A percentile compares a stretch with the other conserved stretches of the same genome.
Evolutionary conservation across 2,113 vertebrate genomes (phyloP).

Genomic region (Erythrocercus mccallii): DNA sequence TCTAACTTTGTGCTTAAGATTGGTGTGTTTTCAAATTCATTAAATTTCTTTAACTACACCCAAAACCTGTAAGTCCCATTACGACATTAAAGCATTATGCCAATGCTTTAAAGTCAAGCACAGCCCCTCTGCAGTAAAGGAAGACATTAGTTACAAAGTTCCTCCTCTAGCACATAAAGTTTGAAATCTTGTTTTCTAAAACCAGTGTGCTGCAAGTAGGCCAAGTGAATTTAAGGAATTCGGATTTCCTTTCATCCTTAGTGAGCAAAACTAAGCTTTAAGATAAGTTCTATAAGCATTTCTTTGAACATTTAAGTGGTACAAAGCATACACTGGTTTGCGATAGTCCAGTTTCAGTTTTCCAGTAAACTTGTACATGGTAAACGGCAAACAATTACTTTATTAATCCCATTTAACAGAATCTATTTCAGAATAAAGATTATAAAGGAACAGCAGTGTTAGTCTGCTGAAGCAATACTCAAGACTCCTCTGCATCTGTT

Average conservation of each 20-base stretch:
- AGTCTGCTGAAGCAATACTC: neutral
- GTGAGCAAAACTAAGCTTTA: neutral
- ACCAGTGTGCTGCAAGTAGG: neutral
- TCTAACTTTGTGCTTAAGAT: neutral
- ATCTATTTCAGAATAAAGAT: neutral
- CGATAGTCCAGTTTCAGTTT: neutral
- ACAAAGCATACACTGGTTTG: neutral
- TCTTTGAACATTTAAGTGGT: neutral
- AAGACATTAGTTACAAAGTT: neutral
- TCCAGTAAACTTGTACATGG: neutral
- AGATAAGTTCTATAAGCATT: neutral
- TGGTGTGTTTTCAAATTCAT: neutral
- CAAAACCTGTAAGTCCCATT: neutral
- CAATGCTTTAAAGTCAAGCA: neutral
- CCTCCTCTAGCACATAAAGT: neutral
- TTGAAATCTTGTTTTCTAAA: neutral
- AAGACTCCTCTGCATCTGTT: neutral
- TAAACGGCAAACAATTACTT: neutral
- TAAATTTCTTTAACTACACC: neutral
- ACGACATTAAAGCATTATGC: neutral
- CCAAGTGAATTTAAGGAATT: neutral
- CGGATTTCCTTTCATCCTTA: neutral
- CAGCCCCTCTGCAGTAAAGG: accelerated
- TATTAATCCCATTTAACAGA: neutral
- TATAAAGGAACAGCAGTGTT: neutral